Conservation (phyloP, 2,113 vertebrate species). For the Austrofundulus limnaeus region DNA sequence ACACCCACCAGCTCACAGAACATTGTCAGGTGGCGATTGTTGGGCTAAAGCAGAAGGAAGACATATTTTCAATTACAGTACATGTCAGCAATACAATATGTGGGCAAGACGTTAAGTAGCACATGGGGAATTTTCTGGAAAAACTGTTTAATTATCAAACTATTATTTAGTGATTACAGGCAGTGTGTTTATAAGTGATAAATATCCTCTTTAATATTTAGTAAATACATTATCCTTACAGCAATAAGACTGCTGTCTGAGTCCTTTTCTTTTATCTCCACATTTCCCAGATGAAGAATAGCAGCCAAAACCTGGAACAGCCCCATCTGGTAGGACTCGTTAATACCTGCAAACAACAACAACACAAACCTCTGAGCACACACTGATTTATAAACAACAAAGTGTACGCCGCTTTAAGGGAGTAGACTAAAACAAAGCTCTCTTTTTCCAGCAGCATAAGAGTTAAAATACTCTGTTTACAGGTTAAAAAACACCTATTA, state of each 20-base stretch:
- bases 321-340: conserved; percentile 93
- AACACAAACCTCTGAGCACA: conserved; percentile 3
- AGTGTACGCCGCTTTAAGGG: neutral
- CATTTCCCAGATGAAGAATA: conserved; percentile 96
- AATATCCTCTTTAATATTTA: neutral
- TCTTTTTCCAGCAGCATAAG: neutral
- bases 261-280: conserved; percentile 89
- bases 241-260: conserved; percentile 92
- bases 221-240: conserved; percentile 75
- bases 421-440: neutral
- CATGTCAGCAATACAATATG: neutral
- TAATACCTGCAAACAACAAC: conserved; percentile 83
- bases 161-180: neutral
- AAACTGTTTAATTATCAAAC: neutral
- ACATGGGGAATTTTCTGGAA: neutral
- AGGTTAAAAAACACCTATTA: too few relatives aligned
- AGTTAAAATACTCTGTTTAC: too few relatives aligned
- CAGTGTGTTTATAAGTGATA: too few relatives aligned
- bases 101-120: too few relatives aligned
- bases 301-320: conserved; percentile 94
- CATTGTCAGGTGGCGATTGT: conserved; percentile 86
- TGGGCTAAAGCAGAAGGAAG: conserved; percentile 77
- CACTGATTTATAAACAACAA: neutral
- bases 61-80: neutral
- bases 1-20: conserved; percentile 97